Evolutionary conservation across 1,140 invertebrate genomes (phyloP).

Genomic region (Lerema accius): DNA sequence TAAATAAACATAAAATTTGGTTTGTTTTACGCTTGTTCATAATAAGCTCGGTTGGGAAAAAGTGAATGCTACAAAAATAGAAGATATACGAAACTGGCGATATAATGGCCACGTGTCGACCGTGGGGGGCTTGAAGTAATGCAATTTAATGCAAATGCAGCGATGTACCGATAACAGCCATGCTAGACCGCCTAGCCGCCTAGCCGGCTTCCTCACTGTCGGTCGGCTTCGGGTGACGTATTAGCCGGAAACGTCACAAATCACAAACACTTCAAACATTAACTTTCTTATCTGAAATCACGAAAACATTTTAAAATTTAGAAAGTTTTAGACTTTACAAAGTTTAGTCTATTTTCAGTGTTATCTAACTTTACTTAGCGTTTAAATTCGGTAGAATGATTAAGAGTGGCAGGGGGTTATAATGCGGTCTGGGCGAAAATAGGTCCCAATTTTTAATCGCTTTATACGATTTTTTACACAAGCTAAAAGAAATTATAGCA

Average conservation of each 20-base stretch:
- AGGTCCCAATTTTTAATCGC: too few species aligned
- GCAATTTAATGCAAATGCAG: slow-evolving; percentile 70
- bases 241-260: slow-evolving; percentile 42
- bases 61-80: slow-evolving; percentile 23
- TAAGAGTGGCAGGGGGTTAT: too few species aligned
- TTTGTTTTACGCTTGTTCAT: slow-evolving; percentile 9
- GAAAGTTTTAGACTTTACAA: background rate
- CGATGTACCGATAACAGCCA: slow-evolving; percentile 50
- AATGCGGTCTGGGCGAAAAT: too few species aligned
- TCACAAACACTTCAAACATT: slow-evolving; percentile 35
- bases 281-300: slow-evolving; percentile 2
- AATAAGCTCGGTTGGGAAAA: background rate
- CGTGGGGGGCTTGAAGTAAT: slow-evolving; percentile 41
- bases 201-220: slow-evolving; percentile 16
- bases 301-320: background rate
- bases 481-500: too few species aligned
- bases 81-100: slow-evolving; percentile 26
- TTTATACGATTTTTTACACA: too few species aligned
- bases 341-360: background rate
- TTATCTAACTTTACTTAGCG: background rate
- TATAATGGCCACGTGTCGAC: slow-evolving; percentile 39
- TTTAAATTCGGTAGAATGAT: background rate
- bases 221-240: slow-evolving; percentile 34
- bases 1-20: too few species aligned
- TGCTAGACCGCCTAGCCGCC: slow-evolving; percentile 11